Base-by-base conservation (phyloP, 2,113 vertebrate species). In the Notothenia rossii region DNA sequence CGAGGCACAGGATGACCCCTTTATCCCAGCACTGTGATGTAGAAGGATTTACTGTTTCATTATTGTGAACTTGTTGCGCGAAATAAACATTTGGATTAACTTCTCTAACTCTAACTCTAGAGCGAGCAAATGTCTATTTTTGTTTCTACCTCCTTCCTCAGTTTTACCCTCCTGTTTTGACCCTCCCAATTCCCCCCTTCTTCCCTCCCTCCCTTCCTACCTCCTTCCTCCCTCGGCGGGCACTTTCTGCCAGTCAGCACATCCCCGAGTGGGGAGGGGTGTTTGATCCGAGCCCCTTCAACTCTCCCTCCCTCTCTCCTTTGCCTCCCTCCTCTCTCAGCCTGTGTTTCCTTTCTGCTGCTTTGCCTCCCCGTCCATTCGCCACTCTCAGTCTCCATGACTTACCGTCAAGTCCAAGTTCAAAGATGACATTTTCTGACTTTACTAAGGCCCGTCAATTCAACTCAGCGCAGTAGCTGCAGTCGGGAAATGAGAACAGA, bases 221-320 rank as follows among this genome's bases (percentile, higher is more conserved):
- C 54, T 20, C 54, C 67, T 78, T 76, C 79, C 81, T 87, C 85
- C 83, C 86, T 77, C 10, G 73, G 83, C 72, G 60, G 81, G 80
- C 46, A 54, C 76, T 91, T 94, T 93, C 86, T 90, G 89, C 88
- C 89, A 92, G 92, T 94, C 92, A 94, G 90, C 90, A 88, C 81
- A 87, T 91, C 86, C 82, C 79, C 14, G 10, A 65, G 68, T 20
- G 3, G 75, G 76, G 65, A 62, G 65, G 75, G 55, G 13, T 50
- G 69, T 91, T 89, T 92, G 84, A 92, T 90, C 79, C 60, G 7
- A 77, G 51, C 48, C 72, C 74, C 74, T 72, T 65, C 73, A 68
- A 51, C 78, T 82, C 79, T 83, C 82, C 53, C 72, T 79, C 82
- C 55, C 72, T 79, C 75, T 76, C 53, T 61, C 48, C 20, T n/a